Conservation (phyloP, 2,888 invertebrate species). For the Nezara viridula region DNA sequence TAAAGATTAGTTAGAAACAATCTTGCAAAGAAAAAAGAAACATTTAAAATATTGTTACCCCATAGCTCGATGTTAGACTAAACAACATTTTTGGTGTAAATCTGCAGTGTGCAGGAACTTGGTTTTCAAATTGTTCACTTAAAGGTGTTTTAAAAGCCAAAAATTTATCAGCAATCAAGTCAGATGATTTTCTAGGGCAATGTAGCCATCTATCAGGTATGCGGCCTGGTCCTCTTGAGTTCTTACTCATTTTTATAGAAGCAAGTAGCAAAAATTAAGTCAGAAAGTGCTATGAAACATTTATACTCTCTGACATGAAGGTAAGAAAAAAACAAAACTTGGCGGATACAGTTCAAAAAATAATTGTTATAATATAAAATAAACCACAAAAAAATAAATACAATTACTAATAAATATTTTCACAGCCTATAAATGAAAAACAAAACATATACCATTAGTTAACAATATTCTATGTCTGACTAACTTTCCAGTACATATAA, state of each 20-base stretch:
- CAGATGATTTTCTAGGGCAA: conserved; percentile 86
- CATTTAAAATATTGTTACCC: conserved; percentile 68
- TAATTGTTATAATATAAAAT: neutral
- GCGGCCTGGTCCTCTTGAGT: conserved; percentile 73
- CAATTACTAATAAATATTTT: neutral
- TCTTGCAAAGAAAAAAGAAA: neutral
- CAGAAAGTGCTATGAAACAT: conserved; percentile 39
- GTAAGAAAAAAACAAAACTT: too few species aligned
- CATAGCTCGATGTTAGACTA: conserved; percentile 80
- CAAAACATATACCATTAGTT: too few species aligned
- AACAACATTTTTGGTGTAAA: conserved; percentile 93
- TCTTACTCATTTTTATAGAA: conserved; percentile 43
- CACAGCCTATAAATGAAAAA: too few species aligned
- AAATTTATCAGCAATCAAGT: conserved; percentile 85
- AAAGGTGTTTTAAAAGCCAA: conserved; percentile 96
- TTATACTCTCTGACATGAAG: neutral
- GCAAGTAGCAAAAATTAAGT: neutral
- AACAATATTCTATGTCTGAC: too few species aligned
- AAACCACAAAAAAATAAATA: too few species aligned
- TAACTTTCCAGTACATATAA: too few species aligned
- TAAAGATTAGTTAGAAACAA: neutral
- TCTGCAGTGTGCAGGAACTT: conserved; percentile 85
- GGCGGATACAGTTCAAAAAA: neutral
- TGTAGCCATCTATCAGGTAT: conserved; percentile 89
- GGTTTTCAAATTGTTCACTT: conserved; percentile 82